Evolutionary conservation across 2,888 invertebrate genomes (phyloP), one percentile per base, ranked within the genome.

Genomic region (Chouioia cunea): DNA sequence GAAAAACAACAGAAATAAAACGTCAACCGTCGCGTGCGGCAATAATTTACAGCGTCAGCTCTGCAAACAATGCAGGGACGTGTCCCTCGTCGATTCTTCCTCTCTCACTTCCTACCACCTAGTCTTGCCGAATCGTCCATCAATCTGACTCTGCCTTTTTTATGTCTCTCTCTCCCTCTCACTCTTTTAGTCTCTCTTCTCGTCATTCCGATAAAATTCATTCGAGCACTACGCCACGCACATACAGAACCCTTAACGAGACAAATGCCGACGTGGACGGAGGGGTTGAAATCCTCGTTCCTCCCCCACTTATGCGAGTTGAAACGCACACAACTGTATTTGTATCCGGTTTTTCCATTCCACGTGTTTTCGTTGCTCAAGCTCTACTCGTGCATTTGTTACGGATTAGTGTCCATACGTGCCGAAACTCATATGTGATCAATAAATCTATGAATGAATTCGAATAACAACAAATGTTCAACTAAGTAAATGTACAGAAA

Each of bases 291-390:
- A 60, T 56, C 74, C 73, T 74, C 72, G 74, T 77, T 77, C 75
- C 76, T 75, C 69, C 74, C 73, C 27, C 27, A 4, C 6, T 27
- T 27, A 75, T 76, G 76, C 78, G 76, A 78, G 77, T 78, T 76
- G 77, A 77, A 77, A 77, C 78, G 77, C 78, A 77, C 71, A 74
- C 73, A 59, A 67, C 73, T 75, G 77, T 78, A 79, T 79, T 79
- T 79, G 78, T 79, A 78, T 78, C 78, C 78, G 77, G 77, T 75
- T 75, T 75, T 77, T 74, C 76, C 65, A 71, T 67, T 69, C 77
- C 71, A 73, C 77, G 75, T 77, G 75, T 76, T 76, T 73, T 66
- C 58, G 68, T 69, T 18, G n/a, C 50, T n/a, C 18, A 2, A 50
- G 58, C 73, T 75, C 75, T 73, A 76, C 72, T 73, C 70, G 66